Conservation (phyloP, 2,888 invertebrate species). For the Trisateles emortualis region DNA sequence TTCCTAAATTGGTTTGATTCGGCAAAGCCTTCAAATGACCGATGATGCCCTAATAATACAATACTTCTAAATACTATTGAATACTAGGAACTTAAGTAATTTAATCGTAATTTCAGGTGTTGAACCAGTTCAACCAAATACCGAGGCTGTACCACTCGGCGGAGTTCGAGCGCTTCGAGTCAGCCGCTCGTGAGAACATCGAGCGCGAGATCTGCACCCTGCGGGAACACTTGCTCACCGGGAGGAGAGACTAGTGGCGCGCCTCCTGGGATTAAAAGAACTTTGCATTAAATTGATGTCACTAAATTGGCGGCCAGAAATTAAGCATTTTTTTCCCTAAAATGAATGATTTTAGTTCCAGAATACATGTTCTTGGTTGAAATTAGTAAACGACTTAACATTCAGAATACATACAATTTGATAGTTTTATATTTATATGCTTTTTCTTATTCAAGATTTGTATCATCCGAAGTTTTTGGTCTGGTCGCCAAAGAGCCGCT, state of each 20-base stretch:
- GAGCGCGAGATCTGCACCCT: conserved; percentile 72
- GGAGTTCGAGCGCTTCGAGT: conserved; percentile 74
- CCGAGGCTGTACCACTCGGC: conserved; percentile 75
- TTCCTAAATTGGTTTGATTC: too few species aligned
- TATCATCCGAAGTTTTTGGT: not conserved
- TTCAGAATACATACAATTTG: too few species aligned
- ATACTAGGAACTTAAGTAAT: too few species aligned
- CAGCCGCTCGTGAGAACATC: conserved; percentile 75
- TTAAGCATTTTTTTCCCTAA: too few species aligned
- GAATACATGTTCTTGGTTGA: too few species aligned
- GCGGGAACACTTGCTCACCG: conserved; percentile 65
- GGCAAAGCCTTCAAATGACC: too few species aligned
- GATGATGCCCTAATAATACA: too few species aligned
- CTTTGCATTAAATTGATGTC: conserved; percentile 9
- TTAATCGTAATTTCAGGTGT: conserved; percentile 58
- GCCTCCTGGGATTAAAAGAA: conserved; percentile 17
- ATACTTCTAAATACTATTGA: too few species aligned
- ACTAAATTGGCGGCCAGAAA: not conserved
- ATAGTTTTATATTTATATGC: not conserved
- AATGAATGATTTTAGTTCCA: too few species aligned
- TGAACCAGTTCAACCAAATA: conserved; percentile 73
- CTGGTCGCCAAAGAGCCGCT: conserved; percentile 1
- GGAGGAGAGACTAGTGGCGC: conserved; percentile 56
- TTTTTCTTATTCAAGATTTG: not conserved
- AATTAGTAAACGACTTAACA: too few species aligned